Evolutionary conservation across 2,113 vertebrate genomes (phyloP).

Genomic region (Halcyon malimbica): DNA sequence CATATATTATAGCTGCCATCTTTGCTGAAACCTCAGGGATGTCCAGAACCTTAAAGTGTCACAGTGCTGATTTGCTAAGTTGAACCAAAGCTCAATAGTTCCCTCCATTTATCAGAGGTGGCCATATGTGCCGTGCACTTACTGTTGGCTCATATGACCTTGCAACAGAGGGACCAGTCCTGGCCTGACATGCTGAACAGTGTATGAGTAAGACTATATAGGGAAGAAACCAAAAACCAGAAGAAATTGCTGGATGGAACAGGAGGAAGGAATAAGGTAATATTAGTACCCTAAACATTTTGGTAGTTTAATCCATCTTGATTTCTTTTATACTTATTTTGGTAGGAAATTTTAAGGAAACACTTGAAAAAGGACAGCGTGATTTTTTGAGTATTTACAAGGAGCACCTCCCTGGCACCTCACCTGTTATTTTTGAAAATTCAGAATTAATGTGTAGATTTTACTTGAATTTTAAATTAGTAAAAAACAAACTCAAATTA

Average conservation of each 20-base stretch:
- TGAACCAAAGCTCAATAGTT: background rate
- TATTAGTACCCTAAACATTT: background rate
- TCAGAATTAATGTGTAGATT: background rate
- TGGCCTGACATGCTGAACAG: background rate
- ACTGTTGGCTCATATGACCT: background rate
- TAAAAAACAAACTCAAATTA: background rate
- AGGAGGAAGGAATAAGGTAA: background rate
- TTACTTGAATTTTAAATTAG: background rate
- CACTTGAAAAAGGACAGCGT: background rate
- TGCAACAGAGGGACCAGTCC: background rate
- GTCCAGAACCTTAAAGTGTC: background rate
- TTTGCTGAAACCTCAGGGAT: background rate
- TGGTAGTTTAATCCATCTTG: background rate
- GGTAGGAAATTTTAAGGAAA: background rate
- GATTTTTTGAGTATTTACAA: background rate
- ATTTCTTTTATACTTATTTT: background rate
- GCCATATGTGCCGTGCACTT: background rate
- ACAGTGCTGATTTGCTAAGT: background rate
- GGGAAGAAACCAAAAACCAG: background rate
- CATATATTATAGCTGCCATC: background rate
- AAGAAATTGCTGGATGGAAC: background rate
- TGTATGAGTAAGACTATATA: background rate
- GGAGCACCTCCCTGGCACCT: background rate
- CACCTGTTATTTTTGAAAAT: background rate
- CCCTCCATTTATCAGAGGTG: background rate